Base-by-base conservation (phyloP, 1,140 invertebrate species). In the Drosophila chauvacae region DNA sequence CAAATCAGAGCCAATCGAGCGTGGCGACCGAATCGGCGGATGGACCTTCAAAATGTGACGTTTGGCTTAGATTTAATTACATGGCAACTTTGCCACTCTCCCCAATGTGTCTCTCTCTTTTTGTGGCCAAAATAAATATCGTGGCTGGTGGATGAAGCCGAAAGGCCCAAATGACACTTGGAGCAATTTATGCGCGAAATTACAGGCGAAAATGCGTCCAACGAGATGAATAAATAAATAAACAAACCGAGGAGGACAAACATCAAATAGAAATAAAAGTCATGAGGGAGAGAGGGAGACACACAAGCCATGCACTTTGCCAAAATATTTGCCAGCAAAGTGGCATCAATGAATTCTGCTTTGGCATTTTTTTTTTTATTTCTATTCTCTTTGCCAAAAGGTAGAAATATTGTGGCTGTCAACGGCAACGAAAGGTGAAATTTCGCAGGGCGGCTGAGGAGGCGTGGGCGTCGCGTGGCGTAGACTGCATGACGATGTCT, bases 51-150 rank as follows among this genome's bases (percentile, higher is more conserved):
- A 78, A 88, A 88, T 90, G 84, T 88, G 84, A 88, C 84, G 84
- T 88, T 88, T 90, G 81, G 88, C 88, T 88, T 88, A 88, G 84
- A 88, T 88, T 88, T 88, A 88, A 88, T 88, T 88, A 88, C 84
- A 88, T 88, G 84, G 84, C 73, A 87, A 77, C 65, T 83, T 76
- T 80, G 78, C 57, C 33, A 35, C 51, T 62, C 60, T 64, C 61
- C 53, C 50, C 35, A 2, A 35, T 41, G 47, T 11, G 4, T 4
- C 10, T 10, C 16, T 13, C 16, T 48, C 4, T 56, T 47, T 57
- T 56, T 70, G 48, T 68, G 33, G 66, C 66, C 48, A 70, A 70
- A 68, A 70, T 47, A 70, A 56, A 70, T 68, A 68, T 39, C 62
- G 33, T 42, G 30, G 42, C 63, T 65, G 57, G 47, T n/a, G 63